Evolutionary conservation across 2,888 invertebrate genomes (phyloP).

Genomic region (Tuta absoluta): DNA sequence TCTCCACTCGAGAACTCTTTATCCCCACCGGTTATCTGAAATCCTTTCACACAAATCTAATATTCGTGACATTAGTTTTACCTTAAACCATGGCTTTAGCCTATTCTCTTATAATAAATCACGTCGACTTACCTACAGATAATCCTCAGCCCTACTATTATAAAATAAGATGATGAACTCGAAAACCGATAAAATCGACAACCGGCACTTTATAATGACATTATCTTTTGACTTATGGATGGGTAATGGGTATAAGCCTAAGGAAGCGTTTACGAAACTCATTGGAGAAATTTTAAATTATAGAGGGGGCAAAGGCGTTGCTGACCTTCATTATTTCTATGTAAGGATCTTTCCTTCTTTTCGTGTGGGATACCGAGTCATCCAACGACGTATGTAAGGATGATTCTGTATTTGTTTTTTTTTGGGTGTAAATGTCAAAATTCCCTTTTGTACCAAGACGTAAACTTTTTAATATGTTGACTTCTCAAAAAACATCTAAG

Average conservation of each 20-base stretch:
- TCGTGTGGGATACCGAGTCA: too few relatives aligned
- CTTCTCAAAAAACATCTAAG: too few relatives aligned
- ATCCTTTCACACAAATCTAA: not conserved
- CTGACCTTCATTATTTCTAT: not conserved
- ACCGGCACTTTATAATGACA: slow-evolving; percentile 36
- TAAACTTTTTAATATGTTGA: too few relatives aligned
- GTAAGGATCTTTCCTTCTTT: not conserved
- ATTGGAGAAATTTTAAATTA: slow-evolving; percentile 14
- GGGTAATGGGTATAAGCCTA: slow-evolving; percentile 24
- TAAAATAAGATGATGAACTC: slow-evolving; percentile 22
- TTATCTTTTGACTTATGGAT: slow-evolving; percentile 33
- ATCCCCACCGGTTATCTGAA: too few relatives aligned
- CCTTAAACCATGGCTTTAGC: too few relatives aligned
- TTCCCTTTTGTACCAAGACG: too few relatives aligned
- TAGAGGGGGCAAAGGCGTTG: not conserved
- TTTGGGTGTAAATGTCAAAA: not conserved
- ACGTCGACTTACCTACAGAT: slow-evolving; percentile 24
- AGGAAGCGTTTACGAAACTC: slow-evolving; percentile 29
- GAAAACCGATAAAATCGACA: slow-evolving; percentile 30
- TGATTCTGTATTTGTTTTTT: not conserved
- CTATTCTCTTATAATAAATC: slow-evolving; percentile 20
- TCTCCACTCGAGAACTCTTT: too few relatives aligned
- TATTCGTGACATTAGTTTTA: not conserved
- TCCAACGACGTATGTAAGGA: too few relatives aligned
- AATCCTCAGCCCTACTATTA: slow-evolving; percentile 20